Evolutionary conservation across 2,113 vertebrate genomes (phyloP).

Genomic region (Aythya baeri): DNA sequence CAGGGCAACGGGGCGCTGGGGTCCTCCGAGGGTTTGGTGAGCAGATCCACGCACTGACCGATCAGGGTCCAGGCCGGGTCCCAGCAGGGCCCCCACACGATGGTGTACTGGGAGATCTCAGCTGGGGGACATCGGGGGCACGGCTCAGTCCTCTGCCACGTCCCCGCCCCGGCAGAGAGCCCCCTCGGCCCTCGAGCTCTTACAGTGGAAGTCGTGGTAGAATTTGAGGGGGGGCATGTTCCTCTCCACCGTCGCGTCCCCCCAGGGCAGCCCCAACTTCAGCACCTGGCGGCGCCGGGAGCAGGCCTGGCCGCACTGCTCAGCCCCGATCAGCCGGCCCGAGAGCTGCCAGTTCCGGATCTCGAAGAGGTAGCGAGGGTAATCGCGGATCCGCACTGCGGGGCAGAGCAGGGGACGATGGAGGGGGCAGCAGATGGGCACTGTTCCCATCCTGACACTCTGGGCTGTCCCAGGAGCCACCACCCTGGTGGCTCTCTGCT

Average conservation of each 20-base stretch:
- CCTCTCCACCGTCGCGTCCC: slow-evolving; percentile 86
- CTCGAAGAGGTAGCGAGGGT: slow-evolving; percentile 96
- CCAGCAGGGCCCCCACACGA: slow-evolving; percentile 99
- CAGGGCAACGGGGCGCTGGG: slow-evolving; percentile 90
- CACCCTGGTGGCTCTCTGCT: background rate
- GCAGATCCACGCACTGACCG: slow-evolving; percentile 92
- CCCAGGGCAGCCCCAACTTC: slow-evolving; percentile 91
- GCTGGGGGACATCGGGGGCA: slow-evolving; percentile 71
- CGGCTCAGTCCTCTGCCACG: background rate
- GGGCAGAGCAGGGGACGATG: background rate
- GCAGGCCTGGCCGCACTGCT: slow-evolving; percentile 89
- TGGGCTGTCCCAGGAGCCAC: background rate
- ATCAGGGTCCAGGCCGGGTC: slow-evolving; percentile 97
- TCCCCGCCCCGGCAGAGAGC: background rate
- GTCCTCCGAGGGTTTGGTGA: slow-evolving; percentile 93
- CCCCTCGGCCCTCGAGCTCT: slow-evolving; percentile 44
- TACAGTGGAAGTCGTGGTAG: slow-evolving; percentile 95
- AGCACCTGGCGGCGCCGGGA: slow-evolving; percentile 86
- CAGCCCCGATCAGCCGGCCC: slow-evolving; percentile 89
- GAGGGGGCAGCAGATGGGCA: background rate
- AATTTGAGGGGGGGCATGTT: slow-evolving; percentile 97
- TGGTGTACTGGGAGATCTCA: slow-evolving; percentile 92
- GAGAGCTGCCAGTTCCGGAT: slow-evolving; percentile 92
- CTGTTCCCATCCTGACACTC: background rate
- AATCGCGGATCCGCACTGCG: slow-evolving; percentile 91